Conservation (phyloP, 2,797 vertebrate genomes). For the Chlorospingus semifuscus region DNA sequence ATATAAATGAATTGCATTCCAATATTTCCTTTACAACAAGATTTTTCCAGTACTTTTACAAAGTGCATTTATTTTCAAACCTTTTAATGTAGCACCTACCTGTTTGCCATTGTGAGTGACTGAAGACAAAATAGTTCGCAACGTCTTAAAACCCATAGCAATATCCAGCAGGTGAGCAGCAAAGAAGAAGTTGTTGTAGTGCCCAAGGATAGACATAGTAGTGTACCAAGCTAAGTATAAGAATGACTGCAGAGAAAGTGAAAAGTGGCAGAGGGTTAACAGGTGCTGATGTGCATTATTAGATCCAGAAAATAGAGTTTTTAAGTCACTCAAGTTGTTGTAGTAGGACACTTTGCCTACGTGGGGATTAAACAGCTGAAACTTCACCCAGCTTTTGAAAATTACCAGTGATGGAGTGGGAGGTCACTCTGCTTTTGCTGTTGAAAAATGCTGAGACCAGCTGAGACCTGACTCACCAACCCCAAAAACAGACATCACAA, state of each 20-base stretch:
- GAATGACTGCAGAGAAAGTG: constrained; percentile 83
- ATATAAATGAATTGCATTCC: not conserved
- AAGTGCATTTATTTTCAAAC: not conserved
- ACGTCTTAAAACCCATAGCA: constrained; percentile 98
- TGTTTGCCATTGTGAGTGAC: constrained; percentile 99
- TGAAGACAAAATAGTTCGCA: constrained; percentile 95
- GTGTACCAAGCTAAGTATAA: constrained; percentile 98
- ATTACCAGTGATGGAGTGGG: not conserved
- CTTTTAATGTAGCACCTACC: constrained; percentile 71
- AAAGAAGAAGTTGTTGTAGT: constrained; percentile 99
- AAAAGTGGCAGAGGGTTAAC: not conserved
- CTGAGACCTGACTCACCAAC: not conserved
- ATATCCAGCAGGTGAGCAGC: constrained; percentile 97
- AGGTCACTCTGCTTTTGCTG: fast-evolving
- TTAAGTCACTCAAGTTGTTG: not conserved
- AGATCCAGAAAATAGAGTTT: not conserved
- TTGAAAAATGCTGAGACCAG: not conserved
- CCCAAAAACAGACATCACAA: not conserved
- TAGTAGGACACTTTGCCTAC: not conserved
- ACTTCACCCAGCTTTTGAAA: not conserved
- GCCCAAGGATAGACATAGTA: constrained; percentile 97
- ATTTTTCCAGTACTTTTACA: not conserved
- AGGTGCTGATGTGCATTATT: not conserved
- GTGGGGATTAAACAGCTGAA: not conserved
- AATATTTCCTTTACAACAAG: not conserved